These are phyloP conservation scores for Pongo pygmaeus DNA, from an alignment of 2,113 vertebrate genomes.

Conservation along the genomic window DNA sequence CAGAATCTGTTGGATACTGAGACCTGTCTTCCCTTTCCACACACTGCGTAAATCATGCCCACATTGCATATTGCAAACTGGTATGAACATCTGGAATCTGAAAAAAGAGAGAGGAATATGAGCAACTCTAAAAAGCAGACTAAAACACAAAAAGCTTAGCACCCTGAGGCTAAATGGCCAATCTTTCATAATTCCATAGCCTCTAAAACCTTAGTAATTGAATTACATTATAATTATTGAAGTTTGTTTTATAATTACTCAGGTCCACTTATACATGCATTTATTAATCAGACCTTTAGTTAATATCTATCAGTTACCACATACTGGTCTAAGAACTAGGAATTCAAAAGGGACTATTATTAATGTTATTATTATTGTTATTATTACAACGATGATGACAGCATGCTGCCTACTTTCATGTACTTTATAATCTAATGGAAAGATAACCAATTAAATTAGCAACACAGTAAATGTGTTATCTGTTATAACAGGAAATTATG, in stretches of 20 bases:
- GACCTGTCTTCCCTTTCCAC: neutral
- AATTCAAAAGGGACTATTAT: neutral
- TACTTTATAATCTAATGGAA: neutral
- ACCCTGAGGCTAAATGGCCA: neutral
- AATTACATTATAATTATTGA: neutral
- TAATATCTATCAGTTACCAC: neutral
- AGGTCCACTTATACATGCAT: neutral
- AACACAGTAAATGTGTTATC: neutral
- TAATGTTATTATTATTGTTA: neutral
- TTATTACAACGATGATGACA: neutral
- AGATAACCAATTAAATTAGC: neutral
- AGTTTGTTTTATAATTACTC: neutral
- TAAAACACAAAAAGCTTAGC: neutral
- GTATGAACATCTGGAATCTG: neutral
- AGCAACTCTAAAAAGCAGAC: neutral
- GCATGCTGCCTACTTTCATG: neutral
- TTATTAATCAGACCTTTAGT: neutral
- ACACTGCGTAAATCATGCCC: neutral
- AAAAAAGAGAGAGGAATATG: neutral
- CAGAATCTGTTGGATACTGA: neutral
- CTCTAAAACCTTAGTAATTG: neutral
- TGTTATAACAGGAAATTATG: neutral
- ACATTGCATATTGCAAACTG: neutral
- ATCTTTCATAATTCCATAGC: neutral
- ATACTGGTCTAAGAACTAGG: neutral